Evolutionary conservation across 2,113 vertebrate species (phyloP).

Genomic region (Leptobrachium ailaonicum): DNA sequence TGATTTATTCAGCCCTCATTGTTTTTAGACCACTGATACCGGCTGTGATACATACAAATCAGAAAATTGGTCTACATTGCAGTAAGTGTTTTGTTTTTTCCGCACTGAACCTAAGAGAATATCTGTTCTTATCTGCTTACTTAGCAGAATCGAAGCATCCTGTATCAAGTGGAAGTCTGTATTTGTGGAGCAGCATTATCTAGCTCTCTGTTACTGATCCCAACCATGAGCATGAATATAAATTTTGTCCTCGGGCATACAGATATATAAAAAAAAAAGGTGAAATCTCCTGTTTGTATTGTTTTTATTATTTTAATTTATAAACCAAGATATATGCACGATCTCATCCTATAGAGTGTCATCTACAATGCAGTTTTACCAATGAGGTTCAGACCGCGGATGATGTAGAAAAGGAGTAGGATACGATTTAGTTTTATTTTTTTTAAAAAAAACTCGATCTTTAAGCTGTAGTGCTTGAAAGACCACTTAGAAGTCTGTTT

Average conservation of each 20-base stretch:
- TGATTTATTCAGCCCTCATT: conserved; percentile 34
- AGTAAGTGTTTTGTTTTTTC: conserved; percentile 1
- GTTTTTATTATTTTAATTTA: neutral
- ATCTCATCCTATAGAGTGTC: too few species aligned
- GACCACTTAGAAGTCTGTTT: too few species aligned
- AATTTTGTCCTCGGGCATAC: neutral
- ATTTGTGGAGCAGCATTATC: conserved; percentile 29
- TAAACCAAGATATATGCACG: neutral
- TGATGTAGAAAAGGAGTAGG: too few species aligned
- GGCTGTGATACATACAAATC: conserved; percentile 35
- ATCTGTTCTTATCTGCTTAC: conserved; percentile 43
- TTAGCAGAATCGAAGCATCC: conserved; percentile 3
- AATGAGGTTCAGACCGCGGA: too few species aligned
- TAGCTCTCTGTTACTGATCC: conserved; percentile 10
- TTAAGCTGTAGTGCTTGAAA: too few species aligned
- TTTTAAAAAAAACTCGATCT: too few species aligned
- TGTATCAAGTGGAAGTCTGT: neutral
- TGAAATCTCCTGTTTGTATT: neutral
- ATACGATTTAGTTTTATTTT: too few species aligned
- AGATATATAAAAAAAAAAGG: neutral
- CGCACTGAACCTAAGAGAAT: conserved; percentile 13
- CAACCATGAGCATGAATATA: conserved; percentile 25
- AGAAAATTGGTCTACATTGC: neutral
- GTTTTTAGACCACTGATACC: conserved; percentile 23
- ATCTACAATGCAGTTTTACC: too few species aligned